phyloP scores from a whole-genome alignment of 2,113 vertebrate species.

The Phoxinus phoxinus region DNA sequence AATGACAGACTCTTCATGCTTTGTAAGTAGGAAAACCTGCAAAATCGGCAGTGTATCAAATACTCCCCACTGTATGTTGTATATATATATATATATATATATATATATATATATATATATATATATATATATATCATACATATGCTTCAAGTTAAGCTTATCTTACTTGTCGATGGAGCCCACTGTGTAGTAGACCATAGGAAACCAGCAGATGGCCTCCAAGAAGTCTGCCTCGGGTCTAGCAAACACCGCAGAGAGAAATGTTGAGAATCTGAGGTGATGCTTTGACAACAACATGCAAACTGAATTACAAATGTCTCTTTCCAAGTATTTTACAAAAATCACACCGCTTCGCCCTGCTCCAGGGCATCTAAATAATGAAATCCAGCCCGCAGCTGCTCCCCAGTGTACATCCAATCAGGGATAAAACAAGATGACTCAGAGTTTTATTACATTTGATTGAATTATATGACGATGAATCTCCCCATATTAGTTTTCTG shows the following conservation, averaged over 20 bases:
- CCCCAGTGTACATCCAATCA: slow-evolving; percentile 25
- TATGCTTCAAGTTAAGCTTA: neutral
- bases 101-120: too few relatives aligned
- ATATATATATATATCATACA: too few relatives aligned
- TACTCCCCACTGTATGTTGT: too few relatives aligned
- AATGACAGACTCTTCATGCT: too few relatives aligned
- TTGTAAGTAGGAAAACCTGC: too few relatives aligned
- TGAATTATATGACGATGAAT: slow-evolving; percentile 64
- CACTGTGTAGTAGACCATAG: slow-evolving; percentile 85
- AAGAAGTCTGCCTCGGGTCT: slow-evolving; percentile 84
- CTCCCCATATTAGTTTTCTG: slow-evolving; percentile 58
- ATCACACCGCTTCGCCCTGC: neutral
- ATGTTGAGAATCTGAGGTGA: neutral
- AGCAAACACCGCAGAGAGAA: slow-evolving; percentile 52
- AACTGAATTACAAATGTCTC: slow-evolving; percentile 30
- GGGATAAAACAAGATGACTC: slow-evolving; percentile 64
- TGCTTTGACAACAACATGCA: neutral
- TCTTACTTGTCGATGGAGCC: slow-evolving; percentile 86
- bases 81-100: too few relatives aligned
- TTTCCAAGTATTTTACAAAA: slow-evolving; percentile 30
- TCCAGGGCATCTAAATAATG: slow-evolving; percentile 26
- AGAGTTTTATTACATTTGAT: slow-evolving; percentile 73
- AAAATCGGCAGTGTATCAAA: too few relatives aligned
- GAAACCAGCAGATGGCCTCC: slow-evolving; percentile 85
- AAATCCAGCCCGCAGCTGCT: slow-evolving; percentile 34